Percentiles rank a stretch among this genome's conserved stretches.
These are phyloP conservation scores for Pachypanchax playfairii DNA, from an alignment of 2,113 vertebrate species.

Conservation along the genomic window DNA sequence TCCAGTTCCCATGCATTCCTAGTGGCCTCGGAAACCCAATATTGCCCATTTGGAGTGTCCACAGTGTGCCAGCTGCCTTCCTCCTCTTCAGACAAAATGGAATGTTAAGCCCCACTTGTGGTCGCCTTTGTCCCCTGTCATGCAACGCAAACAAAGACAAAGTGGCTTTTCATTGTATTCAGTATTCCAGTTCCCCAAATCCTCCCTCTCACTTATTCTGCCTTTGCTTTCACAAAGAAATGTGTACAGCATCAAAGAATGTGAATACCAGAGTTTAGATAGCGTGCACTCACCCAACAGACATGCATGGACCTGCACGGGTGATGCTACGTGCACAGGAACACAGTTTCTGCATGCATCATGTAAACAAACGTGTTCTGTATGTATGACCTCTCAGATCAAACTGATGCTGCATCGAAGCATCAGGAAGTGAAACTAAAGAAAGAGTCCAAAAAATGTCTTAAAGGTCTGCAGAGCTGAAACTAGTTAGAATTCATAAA, in stretches of 20 bases:
- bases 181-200: conserved; percentile 34
- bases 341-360: too few species aligned
- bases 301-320: background rate
- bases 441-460: too few species aligned
- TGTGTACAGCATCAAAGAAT: background rate
- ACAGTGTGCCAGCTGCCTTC: conserved; percentile 55
- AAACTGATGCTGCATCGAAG: too few species aligned
- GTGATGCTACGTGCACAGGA: background rate
- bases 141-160: conserved; percentile 65
- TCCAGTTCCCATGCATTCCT: conserved; percentile 70
- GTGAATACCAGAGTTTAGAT: background rate
- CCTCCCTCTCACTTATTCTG: conserved; percentile 28
- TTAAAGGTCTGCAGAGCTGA: too few species aligned
- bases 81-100: conserved; percentile 57
- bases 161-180: conserved; percentile 66
- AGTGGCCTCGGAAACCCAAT: conserved; percentile 53
- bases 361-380: too few species aligned
- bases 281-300: too few species aligned
- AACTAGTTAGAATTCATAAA: too few species aligned
- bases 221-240: conserved; percentile 24
- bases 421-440: too few species aligned
- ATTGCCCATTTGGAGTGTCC: conserved; percentile 30
- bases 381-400: too few species aligned
- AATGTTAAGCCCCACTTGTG: conserved; percentile 76
- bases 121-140: conserved; percentile 49